Conservation (phyloP, 2,797 vertebrate species). For the Centroberyx gerrardi region DNA sequence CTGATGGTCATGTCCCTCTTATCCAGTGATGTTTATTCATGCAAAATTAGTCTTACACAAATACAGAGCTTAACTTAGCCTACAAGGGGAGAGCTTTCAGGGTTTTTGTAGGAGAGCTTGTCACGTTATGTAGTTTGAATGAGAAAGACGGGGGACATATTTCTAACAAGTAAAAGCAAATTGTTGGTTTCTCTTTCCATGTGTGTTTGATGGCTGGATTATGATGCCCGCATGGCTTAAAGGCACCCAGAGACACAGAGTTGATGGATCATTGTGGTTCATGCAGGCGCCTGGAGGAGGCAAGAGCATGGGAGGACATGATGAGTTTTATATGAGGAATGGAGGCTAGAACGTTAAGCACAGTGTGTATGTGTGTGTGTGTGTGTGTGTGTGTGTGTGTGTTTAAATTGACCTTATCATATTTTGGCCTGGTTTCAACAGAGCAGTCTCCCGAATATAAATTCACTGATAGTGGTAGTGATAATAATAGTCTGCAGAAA, state of each 20-base stretch:
- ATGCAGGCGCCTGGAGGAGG: conserved; percentile 4
- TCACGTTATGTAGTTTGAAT: too few relatives aligned
- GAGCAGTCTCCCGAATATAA: too few relatives aligned
- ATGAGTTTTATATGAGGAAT: conserved; percentile 1
- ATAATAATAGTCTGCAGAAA: too few relatives aligned
- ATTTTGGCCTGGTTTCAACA: too few relatives aligned
- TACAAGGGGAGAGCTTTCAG: too few relatives aligned
- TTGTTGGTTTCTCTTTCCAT: background rate
- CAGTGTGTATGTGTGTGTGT: background rate
- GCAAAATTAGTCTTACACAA: background rate
- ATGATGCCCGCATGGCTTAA: background rate
- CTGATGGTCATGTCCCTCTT: background rate
- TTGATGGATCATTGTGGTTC: conserved; percentile 9
- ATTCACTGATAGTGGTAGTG: too few relatives aligned
- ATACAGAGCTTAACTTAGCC: background rate
- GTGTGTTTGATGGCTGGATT: background rate
- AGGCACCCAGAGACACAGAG: background rate
- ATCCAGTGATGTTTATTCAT: background rate
- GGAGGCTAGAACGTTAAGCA: too few relatives aligned
- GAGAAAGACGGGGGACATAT: background rate
- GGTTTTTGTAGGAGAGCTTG: too few relatives aligned
- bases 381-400: background rate
- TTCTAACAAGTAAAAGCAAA: background rate
- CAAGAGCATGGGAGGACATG: background rate
- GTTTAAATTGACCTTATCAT: too few relatives aligned